phyloP scores from a whole-genome alignment of 2,888 invertebrate genomes.

The Acanthoscelides obtectus region DNA sequence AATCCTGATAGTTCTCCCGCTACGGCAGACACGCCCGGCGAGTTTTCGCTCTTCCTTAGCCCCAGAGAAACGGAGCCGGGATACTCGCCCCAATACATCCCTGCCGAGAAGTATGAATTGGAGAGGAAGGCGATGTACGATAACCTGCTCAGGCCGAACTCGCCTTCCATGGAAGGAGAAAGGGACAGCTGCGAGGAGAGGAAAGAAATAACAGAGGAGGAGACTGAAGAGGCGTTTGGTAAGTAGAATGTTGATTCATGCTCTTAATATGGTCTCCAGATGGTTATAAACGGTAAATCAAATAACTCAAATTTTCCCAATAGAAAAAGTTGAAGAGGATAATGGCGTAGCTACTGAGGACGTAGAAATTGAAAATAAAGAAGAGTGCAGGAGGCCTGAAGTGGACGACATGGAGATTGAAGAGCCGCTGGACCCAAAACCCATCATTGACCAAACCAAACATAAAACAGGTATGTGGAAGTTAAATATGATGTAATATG shows the following conservation, averaged over 20 bases:
- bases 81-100: slow-evolving; percentile 45
- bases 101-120: slow-evolving; percentile 47
- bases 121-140: slow-evolving; percentile 48
- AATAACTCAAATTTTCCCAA: background rate
- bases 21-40: slow-evolving; percentile 39
- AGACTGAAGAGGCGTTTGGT: too few relatives aligned
- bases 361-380: slow-evolving; percentile 25
- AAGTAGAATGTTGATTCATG: too few relatives aligned
- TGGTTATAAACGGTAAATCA: too few relatives aligned
- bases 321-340: slow-evolving; percentile 2
- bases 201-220: too few relatives aligned
- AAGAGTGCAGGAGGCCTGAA: slow-evolving; percentile 44
- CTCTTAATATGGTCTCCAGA: too few relatives aligned
- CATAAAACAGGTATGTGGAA: slow-evolving; percentile 9
- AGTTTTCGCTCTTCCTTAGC: slow-evolving; percentile 41
- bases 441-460: background rate
- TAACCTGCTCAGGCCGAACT: slow-evolving; percentile 42
- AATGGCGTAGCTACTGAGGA: slow-evolving; percentile 31
- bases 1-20: slow-evolving; percentile 45
- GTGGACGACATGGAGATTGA: slow-evolving; percentile 12
- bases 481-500: too few relatives aligned
- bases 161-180: slow-evolving; percentile 20
- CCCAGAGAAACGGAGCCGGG: slow-evolving; percentile 32
- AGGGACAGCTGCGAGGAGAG: background rate
- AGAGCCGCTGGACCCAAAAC: background rate